Base-by-base conservation (phyloP, 2,797 vertebrate genomes). In the Pitangus sulphuratus region DNA sequence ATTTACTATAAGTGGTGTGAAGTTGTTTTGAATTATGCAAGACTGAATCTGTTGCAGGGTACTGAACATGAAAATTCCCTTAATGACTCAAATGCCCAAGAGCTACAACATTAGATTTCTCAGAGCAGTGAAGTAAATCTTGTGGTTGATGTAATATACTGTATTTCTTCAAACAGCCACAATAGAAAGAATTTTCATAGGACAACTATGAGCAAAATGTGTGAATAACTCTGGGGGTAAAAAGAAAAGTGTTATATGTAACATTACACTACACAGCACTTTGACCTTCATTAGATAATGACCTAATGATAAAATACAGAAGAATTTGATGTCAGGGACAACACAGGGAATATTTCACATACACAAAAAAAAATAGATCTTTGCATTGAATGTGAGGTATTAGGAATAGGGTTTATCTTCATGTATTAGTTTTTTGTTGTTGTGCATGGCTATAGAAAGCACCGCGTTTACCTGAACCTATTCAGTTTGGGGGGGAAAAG, bases 41-140 rank as follows among this genome's bases (percentile, higher is more conserved):
- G 78, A 21, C 39, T 89, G 65, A 93, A 74, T 74, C 48, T 83
- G 60, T 91, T 78, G 16, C 60, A 85, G 68, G 57, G 57, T 61
- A 90, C 21, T 80, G 71, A 94, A 93, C 64, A 70, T 69, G 70
- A 93, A 93, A 92, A 93, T 78, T 87, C n/a, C 51, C 37, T 81
- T 94, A 89, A 88, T 91, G 79, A 81, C 39, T 87, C 39, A 92
- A 87, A 95, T 70, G 26, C 58, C 65, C 37, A 81, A 61, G 28
- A 93, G 76, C 50, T 87, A 82, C 84, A 77, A 81, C 40, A 77
- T 56, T 82, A 68, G 62, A 71, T 88, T 82, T 79, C 82, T 56
- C 48, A 79, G 40, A 89, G 53, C 33, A 76, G 25, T 68, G 56
- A 80, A 94, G 25, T 25, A 87, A 82, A 86, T 76, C 20, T 87